Base-by-base conservation (phyloP, 1,140 invertebrate genomes). In the Cydia amplana region DNA sequence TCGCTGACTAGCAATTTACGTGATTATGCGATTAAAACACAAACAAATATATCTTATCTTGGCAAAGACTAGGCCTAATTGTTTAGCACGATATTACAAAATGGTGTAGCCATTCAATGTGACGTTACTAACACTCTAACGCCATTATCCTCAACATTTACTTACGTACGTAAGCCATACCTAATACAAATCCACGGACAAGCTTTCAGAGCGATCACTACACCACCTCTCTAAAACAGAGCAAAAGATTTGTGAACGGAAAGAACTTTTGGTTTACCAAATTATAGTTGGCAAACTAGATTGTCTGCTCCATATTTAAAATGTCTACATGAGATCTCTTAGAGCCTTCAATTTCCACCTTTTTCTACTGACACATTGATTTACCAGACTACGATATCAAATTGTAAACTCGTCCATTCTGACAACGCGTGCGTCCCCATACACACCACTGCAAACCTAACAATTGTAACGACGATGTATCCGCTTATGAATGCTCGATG, bases 1-100 rank as follows among this genome's bases (percentile, higher is more conserved):
- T 55, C n/a, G n/a, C 51, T 55, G 51, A 55, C 51, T n/a, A n/a
- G n/a, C n/a, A 55, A 18, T 55, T 18, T 55, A 18, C 51, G 51
- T 55, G 51, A 55, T 55, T 55, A 55, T 55, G n/a, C 7, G n/a
- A 55, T 18, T 18, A 6, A 7, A 7, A 6, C 51, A 55, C 5
- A 55, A 55, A 55, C 5, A 55, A 55, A 55, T 1, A 40, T 46
- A 55, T 55, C 16, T 51, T 51, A 51, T 51, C 51, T 55, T 55
- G 16, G 51, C 51, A 55, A 55, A 46, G 3, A 16, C 43, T 55
- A 55, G n/a, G 51, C 51, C 51, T 18, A 55, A 55, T 55, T 55
- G 51, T 55, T 55, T 18, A 55, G 4, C 51, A 18, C 16, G 4
- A 18, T 55, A 18, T 55, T 55, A 55, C 51, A 55, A 55, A n/a